Percentiles rank a stretch among this genome's conserved stretches.
Evolutionary conservation across 30 jellyfish, hydroid and myxozoan species (phyloP).

Genomic region (Aurelia aurita): DNA sequence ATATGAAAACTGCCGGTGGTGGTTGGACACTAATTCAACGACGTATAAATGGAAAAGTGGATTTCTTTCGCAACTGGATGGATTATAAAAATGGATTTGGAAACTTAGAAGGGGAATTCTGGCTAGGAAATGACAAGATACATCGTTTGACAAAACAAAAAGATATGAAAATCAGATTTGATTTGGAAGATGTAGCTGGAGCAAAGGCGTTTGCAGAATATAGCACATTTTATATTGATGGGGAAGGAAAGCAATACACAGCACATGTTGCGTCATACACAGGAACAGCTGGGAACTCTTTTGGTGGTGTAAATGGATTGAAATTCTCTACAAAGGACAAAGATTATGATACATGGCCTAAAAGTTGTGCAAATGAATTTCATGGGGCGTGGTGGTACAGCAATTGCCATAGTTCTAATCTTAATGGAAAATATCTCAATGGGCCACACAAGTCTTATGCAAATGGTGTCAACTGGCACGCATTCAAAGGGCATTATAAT

Average conservation of each 20-base stretch:
- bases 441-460: too few relatives aligned
- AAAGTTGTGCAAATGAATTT: not conserved
- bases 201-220: too few relatives aligned
- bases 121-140: conserved; percentile 56
- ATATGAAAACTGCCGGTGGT: conserved; percentile 35
- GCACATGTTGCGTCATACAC: conserved; percentile 12
- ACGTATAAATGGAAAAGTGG: conserved; percentile 39
- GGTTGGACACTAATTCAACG: conserved; percentile 65
- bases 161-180: conserved; percentile 10
- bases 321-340: conserved; percentile 24
- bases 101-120: conserved; percentile 8
- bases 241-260: not conserved
- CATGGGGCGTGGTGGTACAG: conserved; percentile 53
- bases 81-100: conserved; percentile 39
- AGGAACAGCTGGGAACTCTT: conserved; percentile 46
- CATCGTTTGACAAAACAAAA: conserved; percentile 3
- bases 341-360: conserved; percentile 16
- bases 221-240: not conserved
- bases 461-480: too few relatives aligned
- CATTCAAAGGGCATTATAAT: too few relatives aligned
- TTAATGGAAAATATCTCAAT: too few relatives aligned
- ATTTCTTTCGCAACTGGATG: conserved; percentile 24
- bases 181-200: too few relatives aligned
- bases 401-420: too few relatives aligned
- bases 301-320: not conserved